phyloP scores from a whole-genome alignment of 2,113 vertebrate species.

The Zosterops japonicus region DNA sequence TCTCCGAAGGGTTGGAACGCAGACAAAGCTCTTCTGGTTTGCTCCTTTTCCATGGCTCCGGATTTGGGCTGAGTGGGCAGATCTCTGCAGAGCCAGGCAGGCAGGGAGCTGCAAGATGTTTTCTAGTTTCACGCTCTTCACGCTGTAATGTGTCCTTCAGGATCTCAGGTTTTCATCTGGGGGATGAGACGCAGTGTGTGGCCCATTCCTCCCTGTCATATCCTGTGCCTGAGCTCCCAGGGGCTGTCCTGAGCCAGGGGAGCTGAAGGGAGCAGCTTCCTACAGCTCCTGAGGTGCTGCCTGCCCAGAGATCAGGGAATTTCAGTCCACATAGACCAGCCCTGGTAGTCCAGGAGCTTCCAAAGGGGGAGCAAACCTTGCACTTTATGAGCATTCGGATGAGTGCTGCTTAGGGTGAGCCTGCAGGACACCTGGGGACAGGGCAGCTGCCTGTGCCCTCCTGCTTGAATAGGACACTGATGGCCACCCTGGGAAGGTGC shows the following conservation, averaged over 20 bases:
- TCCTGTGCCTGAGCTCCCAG: neutral
- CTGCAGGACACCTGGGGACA: neutral
- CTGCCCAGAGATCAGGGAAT: neutral
- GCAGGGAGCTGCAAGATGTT: neutral
- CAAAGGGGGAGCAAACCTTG: neutral
- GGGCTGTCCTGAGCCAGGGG: neutral
- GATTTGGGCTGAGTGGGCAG: slow-evolving; percentile 9
- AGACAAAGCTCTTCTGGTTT: slow-evolving; percentile 1
- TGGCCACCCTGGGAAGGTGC: neutral
- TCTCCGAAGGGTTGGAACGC: neutral
- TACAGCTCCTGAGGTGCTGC: neutral
- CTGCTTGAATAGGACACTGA: accelerated
- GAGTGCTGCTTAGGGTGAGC: neutral
- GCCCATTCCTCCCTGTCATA: neutral
- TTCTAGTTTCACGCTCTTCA: slow-evolving; percentile 13
- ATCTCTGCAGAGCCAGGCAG: neutral
- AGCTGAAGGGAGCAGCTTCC: neutral
- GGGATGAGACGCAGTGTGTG: neutral
- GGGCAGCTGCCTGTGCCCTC: neutral
- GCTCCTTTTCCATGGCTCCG: neutral
- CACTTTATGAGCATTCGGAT: neutral
- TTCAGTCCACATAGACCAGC: neutral
- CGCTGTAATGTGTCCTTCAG: neutral
- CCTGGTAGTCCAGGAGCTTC: neutral
- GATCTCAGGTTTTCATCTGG: neutral